Evolutionary conservation across 2,888 invertebrate genomes (phyloP).

Genomic region (Trachelus tabidus): DNA sequence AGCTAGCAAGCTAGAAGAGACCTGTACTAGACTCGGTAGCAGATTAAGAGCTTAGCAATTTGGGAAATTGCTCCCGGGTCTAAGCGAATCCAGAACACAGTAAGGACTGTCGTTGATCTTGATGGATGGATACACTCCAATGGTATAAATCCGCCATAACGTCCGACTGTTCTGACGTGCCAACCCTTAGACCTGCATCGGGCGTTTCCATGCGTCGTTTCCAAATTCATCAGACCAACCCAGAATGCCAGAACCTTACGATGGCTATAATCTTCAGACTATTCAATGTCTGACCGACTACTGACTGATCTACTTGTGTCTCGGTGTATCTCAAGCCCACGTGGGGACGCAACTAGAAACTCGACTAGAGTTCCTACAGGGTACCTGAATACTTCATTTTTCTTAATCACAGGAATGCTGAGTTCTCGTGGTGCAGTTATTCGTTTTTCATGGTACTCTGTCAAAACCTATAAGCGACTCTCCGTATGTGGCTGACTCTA

Average conservation of each 20-base stretch:
- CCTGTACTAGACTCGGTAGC: background rate
- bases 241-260: background rate
- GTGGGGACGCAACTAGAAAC: background rate
- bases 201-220: background rate
- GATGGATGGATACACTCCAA: background rate
- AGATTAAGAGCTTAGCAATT: background rate
- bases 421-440: background rate
- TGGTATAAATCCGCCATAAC: background rate
- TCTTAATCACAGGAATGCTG: background rate
- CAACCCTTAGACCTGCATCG: background rate
- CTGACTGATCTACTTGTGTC: background rate
- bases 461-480: background rate
- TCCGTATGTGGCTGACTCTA: background rate
- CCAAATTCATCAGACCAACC: background rate
- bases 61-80: background rate
- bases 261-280: background rate
- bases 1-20: background rate
- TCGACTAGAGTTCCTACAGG: background rate
- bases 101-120: conserved; percentile 1
- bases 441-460: background rate
- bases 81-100: background rate
- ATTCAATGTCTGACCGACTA: background rate
- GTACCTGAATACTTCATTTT: background rate
- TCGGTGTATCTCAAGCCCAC: background rate
- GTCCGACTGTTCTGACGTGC: background rate